phyloP scores from a whole-genome alignment of 2,888 invertebrate species.

The Argyra leucocephala region DNA sequence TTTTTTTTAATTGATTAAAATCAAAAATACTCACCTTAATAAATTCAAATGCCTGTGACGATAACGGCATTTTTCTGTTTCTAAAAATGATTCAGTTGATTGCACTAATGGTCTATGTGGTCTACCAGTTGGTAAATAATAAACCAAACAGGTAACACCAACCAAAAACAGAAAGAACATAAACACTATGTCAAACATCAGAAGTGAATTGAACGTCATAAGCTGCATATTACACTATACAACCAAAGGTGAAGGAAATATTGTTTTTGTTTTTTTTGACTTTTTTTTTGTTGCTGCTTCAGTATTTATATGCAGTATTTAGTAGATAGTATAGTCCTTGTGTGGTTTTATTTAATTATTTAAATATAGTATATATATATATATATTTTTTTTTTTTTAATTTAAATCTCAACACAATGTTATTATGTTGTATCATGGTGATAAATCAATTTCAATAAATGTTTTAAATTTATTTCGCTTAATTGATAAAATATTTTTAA shows the following conservation, averaged over 20 bases:
- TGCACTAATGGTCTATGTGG: constrained; percentile 11
- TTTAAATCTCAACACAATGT: too few relatives aligned
- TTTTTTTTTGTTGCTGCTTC: neutral
- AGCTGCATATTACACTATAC: constrained; percentile 57
- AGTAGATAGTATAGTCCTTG: too few relatives aligned
- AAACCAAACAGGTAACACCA: constrained; percentile 71
- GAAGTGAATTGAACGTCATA: constrained; percentile 74
- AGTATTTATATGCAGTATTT: neutral
- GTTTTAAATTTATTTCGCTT: too few relatives aligned
- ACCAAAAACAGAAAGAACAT: constrained; percentile 77
- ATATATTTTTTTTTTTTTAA: too few relatives aligned
- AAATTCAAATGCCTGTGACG: neutral
- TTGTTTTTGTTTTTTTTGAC: neutral
- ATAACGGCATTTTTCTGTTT: constrained; percentile 12
- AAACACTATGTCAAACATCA: constrained; percentile 83
- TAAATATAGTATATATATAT: too few relatives aligned
- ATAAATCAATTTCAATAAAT: too few relatives aligned
- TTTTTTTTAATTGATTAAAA: too few relatives aligned
- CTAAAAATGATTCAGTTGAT: neutral
- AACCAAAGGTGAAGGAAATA: neutral
- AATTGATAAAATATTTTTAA: too few relatives aligned
- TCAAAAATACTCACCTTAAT: neutral
- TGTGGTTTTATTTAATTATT: too few relatives aligned
- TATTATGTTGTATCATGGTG: too few relatives aligned
- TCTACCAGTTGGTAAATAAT: constrained; percentile 60